phyloP scores from a whole-genome alignment of 1,140 invertebrate genomes.

The Cotesia typhae region DNA sequence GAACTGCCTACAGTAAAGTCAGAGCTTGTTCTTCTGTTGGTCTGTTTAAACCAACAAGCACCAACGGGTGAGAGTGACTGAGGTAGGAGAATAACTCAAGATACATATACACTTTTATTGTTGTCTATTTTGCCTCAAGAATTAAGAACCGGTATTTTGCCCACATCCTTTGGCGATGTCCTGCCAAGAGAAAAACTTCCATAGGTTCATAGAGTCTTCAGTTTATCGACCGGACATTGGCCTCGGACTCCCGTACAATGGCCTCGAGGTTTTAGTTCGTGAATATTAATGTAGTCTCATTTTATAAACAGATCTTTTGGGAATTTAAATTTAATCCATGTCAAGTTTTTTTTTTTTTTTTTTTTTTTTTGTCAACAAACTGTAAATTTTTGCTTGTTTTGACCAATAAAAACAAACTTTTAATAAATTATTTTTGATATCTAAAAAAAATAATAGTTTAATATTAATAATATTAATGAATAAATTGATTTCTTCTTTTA shows the following conservation, averaged over 20 bases:
- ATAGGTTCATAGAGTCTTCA: not conserved
- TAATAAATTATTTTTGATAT: no score
- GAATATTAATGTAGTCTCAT: no score
- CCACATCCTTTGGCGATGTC: no score
- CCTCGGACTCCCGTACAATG: not conserved
- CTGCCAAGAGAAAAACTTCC: not conserved
- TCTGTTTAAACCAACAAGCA: not conserved
- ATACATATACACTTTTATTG: not conserved
- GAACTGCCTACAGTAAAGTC: not conserved
- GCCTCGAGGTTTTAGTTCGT: not conserved
- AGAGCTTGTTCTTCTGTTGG: not conserved
- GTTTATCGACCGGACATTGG: conserved; percentile 16
- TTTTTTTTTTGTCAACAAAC: no score
- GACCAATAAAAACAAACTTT: no score
- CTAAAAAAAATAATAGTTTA: no score
- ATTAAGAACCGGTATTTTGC: conserved; percentile 18
- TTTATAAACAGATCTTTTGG: no score
- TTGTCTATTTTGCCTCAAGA: conserved; percentile 2
- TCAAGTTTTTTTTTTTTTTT: no score
- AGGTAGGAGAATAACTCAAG: not conserved
- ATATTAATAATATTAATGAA: no score
- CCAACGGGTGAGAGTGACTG: conserved; percentile 15
- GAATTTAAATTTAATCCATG: no score
- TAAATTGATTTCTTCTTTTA: no score
- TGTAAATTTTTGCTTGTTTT: no score